phyloP scores from a whole-genome alignment of 2,888 invertebrate species.

The Cephus spinipes region DNA sequence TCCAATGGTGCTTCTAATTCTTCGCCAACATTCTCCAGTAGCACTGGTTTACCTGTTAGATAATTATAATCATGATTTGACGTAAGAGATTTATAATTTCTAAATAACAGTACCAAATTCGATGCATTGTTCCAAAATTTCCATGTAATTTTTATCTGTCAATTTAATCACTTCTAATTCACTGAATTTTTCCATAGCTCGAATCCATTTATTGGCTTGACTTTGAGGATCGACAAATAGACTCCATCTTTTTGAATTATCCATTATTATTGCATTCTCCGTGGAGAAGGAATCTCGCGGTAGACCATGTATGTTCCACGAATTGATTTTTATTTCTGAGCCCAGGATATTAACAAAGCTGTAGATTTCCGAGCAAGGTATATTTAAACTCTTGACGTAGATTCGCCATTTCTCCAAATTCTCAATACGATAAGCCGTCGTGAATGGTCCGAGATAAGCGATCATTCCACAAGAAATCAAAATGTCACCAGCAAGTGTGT shows the following conservation, averaged over 20 bases:
- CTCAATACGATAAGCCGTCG: conserved; percentile 73
- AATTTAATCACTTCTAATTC: conserved; percentile 80
- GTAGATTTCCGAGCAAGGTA: conserved; percentile 83
- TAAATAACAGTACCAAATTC: conserved; percentile 71
- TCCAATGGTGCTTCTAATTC: conserved; percentile 83
- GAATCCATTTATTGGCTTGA: conserved; percentile 89
- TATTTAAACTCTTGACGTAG: conserved; percentile 75
- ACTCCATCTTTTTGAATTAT: conserved; percentile 82
- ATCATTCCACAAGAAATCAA: conserved; percentile 89
- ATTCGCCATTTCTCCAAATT: conserved; percentile 79
- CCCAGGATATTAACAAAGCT: conserved; percentile 82
- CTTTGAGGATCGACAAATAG: conserved; percentile 87
- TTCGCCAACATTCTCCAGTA: conserved; percentile 83
- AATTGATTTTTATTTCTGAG: conserved; percentile 87
- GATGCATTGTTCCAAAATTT: conserved; percentile 79
- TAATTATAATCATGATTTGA: background rate
- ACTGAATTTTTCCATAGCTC: conserved; percentile 82
- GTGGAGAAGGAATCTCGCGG: conserved; percentile 86
- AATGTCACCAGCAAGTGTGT: conserved; percentile 90
- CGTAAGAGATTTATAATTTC: background rate
- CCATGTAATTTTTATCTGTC: conserved; percentile 81
- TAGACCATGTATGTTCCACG: conserved; percentile 85
- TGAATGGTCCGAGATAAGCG: conserved; percentile 90
- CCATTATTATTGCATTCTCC: conserved; percentile 87
- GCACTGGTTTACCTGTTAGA: conserved; percentile 73